Evolutionary conservation across 2,113 vertebrate genomes (phyloP).

Genomic region (Oxygymnocypris stewartii): DNA sequence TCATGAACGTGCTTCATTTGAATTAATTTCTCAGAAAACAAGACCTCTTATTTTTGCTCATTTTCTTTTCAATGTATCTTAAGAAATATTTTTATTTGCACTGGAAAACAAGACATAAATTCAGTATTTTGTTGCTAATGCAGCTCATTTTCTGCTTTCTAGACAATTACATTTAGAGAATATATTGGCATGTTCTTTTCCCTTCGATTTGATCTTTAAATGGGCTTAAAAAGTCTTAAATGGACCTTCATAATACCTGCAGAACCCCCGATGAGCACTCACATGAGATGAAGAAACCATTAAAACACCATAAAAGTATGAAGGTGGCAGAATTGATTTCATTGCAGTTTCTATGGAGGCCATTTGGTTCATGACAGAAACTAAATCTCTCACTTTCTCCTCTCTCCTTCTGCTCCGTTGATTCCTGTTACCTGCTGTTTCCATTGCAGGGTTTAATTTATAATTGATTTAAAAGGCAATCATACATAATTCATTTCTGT

Average conservation of each 20-base stretch:
- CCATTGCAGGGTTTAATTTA: constrained; percentile 52
- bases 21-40: neutral
- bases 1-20: too few relatives aligned
- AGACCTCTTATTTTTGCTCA: neutral
- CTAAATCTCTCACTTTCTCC: constrained; percentile 24
- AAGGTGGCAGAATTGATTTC: neutral
- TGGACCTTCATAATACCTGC: neutral
- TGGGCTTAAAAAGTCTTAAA: neutral
- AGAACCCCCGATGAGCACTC: neutral
- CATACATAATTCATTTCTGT: constrained; percentile 66
- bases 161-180: neutral
- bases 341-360: neutral
- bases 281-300: neutral
- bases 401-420: constrained; percentile 21
- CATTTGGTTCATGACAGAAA: neutral
- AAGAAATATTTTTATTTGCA: neutral
- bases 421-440: constrained; percentile 39
- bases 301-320: neutral
- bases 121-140: neutral
- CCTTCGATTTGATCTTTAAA: neutral
- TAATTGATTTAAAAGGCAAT: constrained; percentile 51
- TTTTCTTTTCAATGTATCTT: neutral
- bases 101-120: neutral
- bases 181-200: neutral
- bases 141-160: neutral